Base-by-base conservation (phyloP, 1,140 invertebrate species). In the Helicorthomorpha holstii region DNA sequence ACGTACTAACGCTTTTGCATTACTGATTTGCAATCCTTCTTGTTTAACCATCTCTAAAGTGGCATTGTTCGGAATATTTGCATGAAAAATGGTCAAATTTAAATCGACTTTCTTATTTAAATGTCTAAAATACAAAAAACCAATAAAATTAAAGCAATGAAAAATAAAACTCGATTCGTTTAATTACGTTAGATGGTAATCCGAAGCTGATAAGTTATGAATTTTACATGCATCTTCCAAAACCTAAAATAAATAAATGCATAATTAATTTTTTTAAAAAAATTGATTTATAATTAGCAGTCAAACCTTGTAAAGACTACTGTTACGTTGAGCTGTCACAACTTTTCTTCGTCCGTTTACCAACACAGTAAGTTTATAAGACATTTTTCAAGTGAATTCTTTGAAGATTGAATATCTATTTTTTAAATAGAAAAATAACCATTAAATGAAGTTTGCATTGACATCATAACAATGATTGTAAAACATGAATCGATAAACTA, bases 221-320 rank as follows among this genome's bases (percentile, higher is more conserved):
- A 4, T 46, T 10, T 46, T 46, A 46, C 44, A 46, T 46, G 44
- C 44, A 7, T 46, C 44, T 46, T 46, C 44, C 7, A 46, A 22
- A 46, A 46, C 44, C 44, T 46, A 19, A 4, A 21, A 46, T 10
- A 12, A 12, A 46, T 22, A 46, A 7, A 41, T 12, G n/a, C 16
- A 34, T 7, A 34, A 34, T 34, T 34, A 16, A 16, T 16, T 7
- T 34, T 7, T 16, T 16, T 34, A 7, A 34, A 34, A 34, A 34
- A 7, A 7, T 7, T 34, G 7, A 34, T 34, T 34, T 34, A n/a
- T n/a, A n/a, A n/a, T n/a, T n/a, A n/a, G n/a, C 29, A 34, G 29
- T 7, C 16, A 34, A 16, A 34, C 16, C 16, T 34, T 34, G 16
- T 34, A 34, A 7, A 7, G 16, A 34, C 7, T 7, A 16, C 29